Percentiles rank a stretch among this genome's conserved stretches.
phyloP scores from a whole-genome alignment of 2,797 vertebrate genomes.

The Crax fasciolata region DNA sequence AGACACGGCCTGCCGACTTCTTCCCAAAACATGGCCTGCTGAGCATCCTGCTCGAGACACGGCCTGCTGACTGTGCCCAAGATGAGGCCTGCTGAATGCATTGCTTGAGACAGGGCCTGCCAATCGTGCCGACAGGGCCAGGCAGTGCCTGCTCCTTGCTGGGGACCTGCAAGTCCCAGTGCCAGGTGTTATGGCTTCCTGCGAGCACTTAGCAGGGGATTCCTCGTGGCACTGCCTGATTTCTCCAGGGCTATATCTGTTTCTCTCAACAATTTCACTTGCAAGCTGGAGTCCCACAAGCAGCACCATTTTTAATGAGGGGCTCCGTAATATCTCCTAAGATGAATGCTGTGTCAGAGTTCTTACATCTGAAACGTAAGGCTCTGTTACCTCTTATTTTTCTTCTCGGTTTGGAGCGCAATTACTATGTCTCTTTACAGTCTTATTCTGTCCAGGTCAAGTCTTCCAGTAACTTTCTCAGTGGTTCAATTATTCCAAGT shows the following conservation, averaged over 20 bases:
- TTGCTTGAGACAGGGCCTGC: background rate
- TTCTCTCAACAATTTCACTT: constrained; percentile 40
- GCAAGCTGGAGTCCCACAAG: background rate
- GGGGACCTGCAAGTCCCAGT: background rate
- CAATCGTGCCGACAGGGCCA: background rate
- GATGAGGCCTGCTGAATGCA: too few species aligned
- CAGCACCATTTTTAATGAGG: constrained; percentile 37
- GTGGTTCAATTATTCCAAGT: background rate
- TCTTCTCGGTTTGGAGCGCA: background rate
- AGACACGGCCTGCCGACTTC: background rate
- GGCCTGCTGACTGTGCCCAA: background rate
- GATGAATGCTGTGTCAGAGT: background rate
- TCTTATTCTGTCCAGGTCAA: constrained; percentile 17
- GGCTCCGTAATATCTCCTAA: background rate
- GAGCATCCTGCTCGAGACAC: too few species aligned
- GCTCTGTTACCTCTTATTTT: constrained; percentile 1
- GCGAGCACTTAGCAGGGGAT: background rate
- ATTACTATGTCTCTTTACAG: background rate
- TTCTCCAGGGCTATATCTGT: background rate
- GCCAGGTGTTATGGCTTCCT: constrained; percentile 22
- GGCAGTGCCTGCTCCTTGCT: background rate
- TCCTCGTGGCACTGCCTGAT: constrained; percentile 20
- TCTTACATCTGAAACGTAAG: background rate
- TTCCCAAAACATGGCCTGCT: background rate
- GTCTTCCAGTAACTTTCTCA: constrained; percentile 25